A percentile compares a stretch with the other conserved stretches of the same genome.
Evolutionary conservation across 2,113 vertebrate species (phyloP).

Genomic region (Hydrochoerus hydrochaeris): DNA sequence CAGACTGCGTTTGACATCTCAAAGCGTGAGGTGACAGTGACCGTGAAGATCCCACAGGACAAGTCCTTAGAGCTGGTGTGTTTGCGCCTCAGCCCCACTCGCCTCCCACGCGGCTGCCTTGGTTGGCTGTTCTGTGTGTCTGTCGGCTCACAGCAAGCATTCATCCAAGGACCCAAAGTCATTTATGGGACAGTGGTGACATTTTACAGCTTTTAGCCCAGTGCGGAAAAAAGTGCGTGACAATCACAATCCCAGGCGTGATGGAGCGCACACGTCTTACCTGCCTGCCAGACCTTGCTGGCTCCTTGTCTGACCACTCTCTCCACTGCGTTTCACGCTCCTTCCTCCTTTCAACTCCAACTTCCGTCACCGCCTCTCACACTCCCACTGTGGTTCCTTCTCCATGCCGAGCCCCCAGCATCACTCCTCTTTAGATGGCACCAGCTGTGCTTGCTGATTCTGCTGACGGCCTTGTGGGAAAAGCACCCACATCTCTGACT

Average conservation of each 20-base stretch:
- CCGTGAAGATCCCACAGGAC: constrained; percentile 88
- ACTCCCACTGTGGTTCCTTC: neutral
- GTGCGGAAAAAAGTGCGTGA: neutral
- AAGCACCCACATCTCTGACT: neutral
- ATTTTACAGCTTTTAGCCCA: neutral
- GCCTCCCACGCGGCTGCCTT: neutral
- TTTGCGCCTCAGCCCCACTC: constrained; percentile 11
- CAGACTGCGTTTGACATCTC: constrained; percentile 89
- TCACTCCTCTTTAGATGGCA: neutral
- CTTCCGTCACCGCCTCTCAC: neutral
- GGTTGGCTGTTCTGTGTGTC: fast-evolving
- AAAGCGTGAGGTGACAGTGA: constrained; percentile 86
- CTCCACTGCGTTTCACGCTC: neutral
- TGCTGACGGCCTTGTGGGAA: neutral
- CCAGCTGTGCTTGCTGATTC: neutral
- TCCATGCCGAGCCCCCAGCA: fast-evolving
- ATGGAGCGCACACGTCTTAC: fast-evolving
- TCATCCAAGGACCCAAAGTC: neutral
- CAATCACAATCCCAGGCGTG: neutral
- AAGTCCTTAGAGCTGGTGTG: constrained; percentile 92
- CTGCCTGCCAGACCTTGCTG: neutral
- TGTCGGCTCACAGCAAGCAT: neutral
- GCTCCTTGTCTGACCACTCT: neutral
- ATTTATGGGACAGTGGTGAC: neutral
- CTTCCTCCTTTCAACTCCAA: neutral